These are phyloP conservation scores for Cacatua alba DNA, from an alignment of 2,113 vertebrate species.

Conservation along the genomic window DNA sequence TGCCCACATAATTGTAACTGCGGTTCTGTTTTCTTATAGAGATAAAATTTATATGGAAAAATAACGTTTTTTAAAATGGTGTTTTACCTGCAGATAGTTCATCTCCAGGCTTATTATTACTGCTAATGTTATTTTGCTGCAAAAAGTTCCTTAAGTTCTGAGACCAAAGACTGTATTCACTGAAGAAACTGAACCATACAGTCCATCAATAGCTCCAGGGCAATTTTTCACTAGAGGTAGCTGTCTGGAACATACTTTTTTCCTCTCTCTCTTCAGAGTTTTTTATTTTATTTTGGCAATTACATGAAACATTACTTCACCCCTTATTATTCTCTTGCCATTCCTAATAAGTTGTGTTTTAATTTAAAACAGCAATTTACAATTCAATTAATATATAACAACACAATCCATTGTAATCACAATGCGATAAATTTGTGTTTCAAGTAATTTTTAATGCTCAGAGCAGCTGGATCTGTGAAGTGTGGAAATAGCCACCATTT, in stretches of 20 bases:
- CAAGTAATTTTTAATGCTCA: slow-evolving; percentile 81
- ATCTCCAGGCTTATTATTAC: not conserved
- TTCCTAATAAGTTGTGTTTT: slow-evolving; percentile 73
- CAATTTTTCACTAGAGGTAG: not conserved
- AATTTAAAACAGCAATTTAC: slow-evolving; percentile 80
- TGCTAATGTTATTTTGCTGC: not conserved
- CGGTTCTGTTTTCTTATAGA: not conserved
- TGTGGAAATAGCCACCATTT: slow-evolving; percentile 80
- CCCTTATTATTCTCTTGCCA: slow-evolving; percentile 59
- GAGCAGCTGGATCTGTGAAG: slow-evolving; percentile 76
- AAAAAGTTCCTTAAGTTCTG: not conserved
- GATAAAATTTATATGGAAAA: not conserved
- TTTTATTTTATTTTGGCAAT: slow-evolving; percentile 68
- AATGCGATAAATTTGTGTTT: slow-evolving; percentile 74
- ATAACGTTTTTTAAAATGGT: not conserved
- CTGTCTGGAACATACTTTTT: not conserved
- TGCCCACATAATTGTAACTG: not conserved
- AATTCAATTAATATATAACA: slow-evolving; percentile 76
- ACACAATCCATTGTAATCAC: slow-evolving; percentile 74
- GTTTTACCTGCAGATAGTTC: not conserved
- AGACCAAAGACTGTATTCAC: not conserved
- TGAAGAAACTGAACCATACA: not conserved
- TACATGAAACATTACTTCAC: slow-evolving; percentile 67
- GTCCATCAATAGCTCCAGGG: not conserved
- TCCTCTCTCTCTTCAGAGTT: slow-evolving; percentile 7